These are phyloP conservation scores for Melieria picta DNA, from an alignment of 2,888 invertebrate genomes.

Conservation along the genomic window DNA sequence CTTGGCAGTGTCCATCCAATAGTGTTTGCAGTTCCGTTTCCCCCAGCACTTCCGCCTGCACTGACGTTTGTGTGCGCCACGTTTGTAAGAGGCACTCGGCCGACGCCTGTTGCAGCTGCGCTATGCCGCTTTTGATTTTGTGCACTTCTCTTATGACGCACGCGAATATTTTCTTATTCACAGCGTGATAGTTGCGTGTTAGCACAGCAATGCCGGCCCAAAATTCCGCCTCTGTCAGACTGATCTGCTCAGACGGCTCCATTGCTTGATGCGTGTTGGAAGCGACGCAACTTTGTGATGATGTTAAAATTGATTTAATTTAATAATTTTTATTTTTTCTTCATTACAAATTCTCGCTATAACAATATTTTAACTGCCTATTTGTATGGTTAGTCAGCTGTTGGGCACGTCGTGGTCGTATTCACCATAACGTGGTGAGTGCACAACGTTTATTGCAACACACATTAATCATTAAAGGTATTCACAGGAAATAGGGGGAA, in stretches of 20 bases:
- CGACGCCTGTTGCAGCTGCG: not conserved
- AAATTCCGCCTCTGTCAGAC: constrained; percentile 65
- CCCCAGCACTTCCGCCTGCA: not conserved
- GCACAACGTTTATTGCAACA: too few species aligned
- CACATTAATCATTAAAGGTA: too few species aligned
- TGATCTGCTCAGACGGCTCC: too few species aligned
- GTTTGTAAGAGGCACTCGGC: not conserved
- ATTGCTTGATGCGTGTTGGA: too few species aligned
- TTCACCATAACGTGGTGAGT: too few species aligned
- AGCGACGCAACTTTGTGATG: too few species aligned
- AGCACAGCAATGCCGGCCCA: constrained; percentile 75
- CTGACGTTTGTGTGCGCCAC: not conserved
- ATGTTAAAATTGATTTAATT: too few species aligned
- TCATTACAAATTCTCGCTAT: not conserved
- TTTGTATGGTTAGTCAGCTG: not conserved
- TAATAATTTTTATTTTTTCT: not conserved
- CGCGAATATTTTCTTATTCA: constrained; percentile 78
- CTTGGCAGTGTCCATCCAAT: constrained; percentile 3
- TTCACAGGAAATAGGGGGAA: too few species aligned
- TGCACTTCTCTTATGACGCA: constrained; percentile 47
- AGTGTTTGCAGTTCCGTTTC: not conserved
- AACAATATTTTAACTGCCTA: not conserved
- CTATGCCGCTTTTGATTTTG: constrained; percentile 47
- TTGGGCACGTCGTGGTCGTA: too few species aligned
- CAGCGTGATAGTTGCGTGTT: constrained; percentile 75